Conservation (phyloP, 2,888 invertebrate species). For the Mantis religiosa region DNA sequence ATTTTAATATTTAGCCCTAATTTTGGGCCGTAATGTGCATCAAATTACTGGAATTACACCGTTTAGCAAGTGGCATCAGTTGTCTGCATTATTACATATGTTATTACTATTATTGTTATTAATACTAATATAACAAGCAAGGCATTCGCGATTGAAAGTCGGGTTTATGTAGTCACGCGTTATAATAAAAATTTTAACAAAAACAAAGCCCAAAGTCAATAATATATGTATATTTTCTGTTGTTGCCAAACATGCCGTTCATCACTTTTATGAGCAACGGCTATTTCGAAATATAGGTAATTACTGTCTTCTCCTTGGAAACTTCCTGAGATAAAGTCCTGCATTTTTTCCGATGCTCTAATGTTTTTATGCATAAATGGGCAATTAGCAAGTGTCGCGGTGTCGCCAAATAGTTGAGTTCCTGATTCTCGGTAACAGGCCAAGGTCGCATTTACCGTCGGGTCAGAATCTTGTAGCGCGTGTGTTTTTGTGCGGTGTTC, state of each 20-base stretch:
- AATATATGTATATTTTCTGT: background rate
- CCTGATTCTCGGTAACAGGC: background rate
- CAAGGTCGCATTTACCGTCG: background rate
- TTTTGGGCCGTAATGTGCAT: too few species aligned
- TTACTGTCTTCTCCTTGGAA: background rate
- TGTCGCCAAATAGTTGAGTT: background rate
- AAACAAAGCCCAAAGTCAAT: background rate
- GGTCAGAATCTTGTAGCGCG: background rate
- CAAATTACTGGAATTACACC: too few species aligned
- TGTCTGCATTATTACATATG: too few species aligned
- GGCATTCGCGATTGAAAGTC: too few species aligned
- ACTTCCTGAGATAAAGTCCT: background rate
- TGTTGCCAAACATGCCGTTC: background rate
- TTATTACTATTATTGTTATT: too few species aligned
- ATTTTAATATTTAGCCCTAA: too few species aligned
- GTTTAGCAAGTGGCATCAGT: too few species aligned
- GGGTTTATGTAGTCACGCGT: too few species aligned
- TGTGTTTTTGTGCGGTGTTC: background rate
- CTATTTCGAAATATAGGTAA: background rate
- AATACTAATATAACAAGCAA: too few species aligned
- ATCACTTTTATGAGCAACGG: background rate
- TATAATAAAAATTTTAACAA: too few species aligned
- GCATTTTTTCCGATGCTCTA: background rate
- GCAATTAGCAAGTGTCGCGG: background rate
- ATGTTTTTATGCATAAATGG: background rate